These are phyloP conservation scores for Achroia grisella DNA, from an alignment of 1,140 invertebrate species.

Conservation along the genomic window DNA sequence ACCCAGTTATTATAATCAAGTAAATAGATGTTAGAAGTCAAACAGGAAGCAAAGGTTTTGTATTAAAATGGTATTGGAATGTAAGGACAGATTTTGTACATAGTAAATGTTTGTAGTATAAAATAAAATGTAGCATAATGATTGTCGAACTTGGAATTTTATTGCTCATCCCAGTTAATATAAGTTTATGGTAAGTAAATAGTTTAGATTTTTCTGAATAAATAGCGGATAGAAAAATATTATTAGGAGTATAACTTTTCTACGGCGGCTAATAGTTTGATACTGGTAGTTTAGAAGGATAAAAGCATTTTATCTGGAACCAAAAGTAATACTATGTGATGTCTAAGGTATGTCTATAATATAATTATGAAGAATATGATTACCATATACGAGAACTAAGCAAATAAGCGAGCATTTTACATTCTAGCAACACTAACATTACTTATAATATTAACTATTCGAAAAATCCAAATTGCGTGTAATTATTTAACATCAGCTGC, in stretches of 20 bases:
- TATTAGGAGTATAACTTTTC: too few species aligned
- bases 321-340: background rate
- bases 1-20: conserved; percentile 2
- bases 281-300: conserved; percentile 18
- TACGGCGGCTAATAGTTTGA: conserved; percentile 12
- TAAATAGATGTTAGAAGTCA: conserved; percentile 3
- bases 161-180: conserved; percentile 11
- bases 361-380: too few species aligned
- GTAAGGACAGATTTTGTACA: conserved; percentile 57
- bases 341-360: too few species aligned
- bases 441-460: too few species aligned
- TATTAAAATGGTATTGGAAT: conserved; percentile 18
- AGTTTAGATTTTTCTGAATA: too few species aligned
- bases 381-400: too few species aligned
- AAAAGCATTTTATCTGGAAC: conserved; percentile 29
- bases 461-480: too few species aligned
- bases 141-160: conserved; percentile 48
- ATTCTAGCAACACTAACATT: too few species aligned
- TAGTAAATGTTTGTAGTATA: conserved; percentile 51
- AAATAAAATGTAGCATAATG: conserved; percentile 66
- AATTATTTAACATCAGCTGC: too few species aligned
- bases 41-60: conserved; percentile 3
- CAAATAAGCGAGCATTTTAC: too few species aligned
- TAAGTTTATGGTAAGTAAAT: too few species aligned
- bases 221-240: too few species aligned